phyloP scores from a whole-genome alignment of 2,888 invertebrate genomes.

The Holacanthella duospinosa region DNA sequence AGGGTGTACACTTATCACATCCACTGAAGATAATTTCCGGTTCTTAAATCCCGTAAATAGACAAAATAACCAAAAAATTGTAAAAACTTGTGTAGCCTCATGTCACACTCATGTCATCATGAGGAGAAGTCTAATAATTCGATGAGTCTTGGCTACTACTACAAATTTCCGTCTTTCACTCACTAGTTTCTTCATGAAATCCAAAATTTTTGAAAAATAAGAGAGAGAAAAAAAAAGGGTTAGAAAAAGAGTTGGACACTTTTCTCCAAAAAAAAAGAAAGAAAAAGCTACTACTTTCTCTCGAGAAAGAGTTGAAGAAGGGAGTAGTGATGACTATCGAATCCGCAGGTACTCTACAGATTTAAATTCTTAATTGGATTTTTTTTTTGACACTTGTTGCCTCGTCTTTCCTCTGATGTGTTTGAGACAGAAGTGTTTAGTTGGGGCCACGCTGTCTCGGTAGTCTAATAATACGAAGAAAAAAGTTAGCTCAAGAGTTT shows the following conservation, averaged over 20 bases:
- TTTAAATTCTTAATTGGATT: neutral
- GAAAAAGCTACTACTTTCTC: neutral
- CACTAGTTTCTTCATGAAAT: neutral
- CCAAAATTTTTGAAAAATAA: no score
- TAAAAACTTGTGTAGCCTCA: neutral
- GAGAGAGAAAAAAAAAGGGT: no score
- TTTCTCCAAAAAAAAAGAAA: no score
- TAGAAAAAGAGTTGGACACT: no score
- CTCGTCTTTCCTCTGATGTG: neutral
- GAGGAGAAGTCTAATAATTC: neutral
- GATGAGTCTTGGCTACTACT: no score
- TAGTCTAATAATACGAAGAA: constrained; percentile 3
- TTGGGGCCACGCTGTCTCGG: constrained; percentile 5
- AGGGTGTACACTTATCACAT: neutral
- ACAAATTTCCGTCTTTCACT: neutral
- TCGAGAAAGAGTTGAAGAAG: no score
- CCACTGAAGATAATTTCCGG: neutral
- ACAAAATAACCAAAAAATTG: neutral
- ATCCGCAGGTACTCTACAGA: no score
- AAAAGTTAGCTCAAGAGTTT: neutral
- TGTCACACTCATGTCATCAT: neutral
- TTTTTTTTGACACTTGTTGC: no score
- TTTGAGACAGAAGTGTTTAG: neutral
- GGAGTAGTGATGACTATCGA: no score
- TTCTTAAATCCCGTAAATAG: constrained; percentile 2